Evolutionary conservation across 2,113 vertebrate genomes (phyloP).

Genomic region (Atractosteus spatula): DNA sequence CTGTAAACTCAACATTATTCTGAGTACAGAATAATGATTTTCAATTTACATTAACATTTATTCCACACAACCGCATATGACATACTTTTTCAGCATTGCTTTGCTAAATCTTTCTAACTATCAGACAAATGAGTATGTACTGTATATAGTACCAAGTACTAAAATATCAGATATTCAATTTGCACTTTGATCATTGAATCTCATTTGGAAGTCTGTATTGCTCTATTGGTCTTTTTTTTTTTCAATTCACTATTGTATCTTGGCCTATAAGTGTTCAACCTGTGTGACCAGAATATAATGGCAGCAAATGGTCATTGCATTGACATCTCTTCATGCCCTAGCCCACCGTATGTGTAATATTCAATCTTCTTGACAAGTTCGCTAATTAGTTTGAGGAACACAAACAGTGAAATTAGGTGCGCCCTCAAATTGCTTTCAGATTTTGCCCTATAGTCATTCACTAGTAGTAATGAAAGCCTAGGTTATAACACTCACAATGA

Average conservation of each 20-base stretch:
- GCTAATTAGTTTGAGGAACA: slow-evolving; percentile 74
- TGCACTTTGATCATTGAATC: not conserved
- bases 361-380: slow-evolving; percentile 73
- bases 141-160: not conserved
- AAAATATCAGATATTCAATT: not conserved
- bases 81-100: no score
- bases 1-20: no score
- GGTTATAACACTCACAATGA: slow-evolving; percentile 39
- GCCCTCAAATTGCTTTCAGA: slow-evolving; percentile 74
- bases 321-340: slow-evolving; percentile 54
- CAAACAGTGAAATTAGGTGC: slow-evolving; percentile 73
- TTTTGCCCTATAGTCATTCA: slow-evolving; percentile 69
- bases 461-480: slow-evolving; percentile 57
- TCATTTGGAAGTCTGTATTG: not conserved
- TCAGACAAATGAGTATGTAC: not conserved
- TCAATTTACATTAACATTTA: no score
- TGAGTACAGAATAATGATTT: no score
- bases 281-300: not conserved
- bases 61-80: no score
- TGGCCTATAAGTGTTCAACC: not conserved
- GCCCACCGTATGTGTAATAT: slow-evolving; percentile 62
- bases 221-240: not conserved
- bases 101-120: not conserved
- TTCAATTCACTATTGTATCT: not conserved
- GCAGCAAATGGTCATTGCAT: slow-evolving; percentile 40